A percentile compares a stretch with the other conserved stretches of the same genome.
phyloP scores from a whole-genome alignment of 2,888 invertebrate species.

The Glaucopsyche alexis region DNA sequence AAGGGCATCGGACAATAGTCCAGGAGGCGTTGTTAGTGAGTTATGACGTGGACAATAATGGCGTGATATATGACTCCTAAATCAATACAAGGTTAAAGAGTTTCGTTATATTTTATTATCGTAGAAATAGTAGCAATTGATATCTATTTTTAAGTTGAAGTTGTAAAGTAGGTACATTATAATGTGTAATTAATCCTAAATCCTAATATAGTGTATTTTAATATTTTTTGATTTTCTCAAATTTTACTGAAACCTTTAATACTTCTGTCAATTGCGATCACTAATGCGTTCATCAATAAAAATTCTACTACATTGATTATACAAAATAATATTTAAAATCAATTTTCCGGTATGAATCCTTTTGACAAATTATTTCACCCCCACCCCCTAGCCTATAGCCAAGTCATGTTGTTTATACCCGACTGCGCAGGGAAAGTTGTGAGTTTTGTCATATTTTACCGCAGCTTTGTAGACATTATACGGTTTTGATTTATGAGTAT shows the following conservation, averaged over 20 bases:
- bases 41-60: conserved; percentile 9
- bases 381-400: neutral
- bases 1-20: conserved; percentile 34
- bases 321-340: neutral
- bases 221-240: too few species aligned
- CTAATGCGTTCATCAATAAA: too few species aligned
- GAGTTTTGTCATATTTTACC: conserved; percentile 25
- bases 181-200: too few species aligned
- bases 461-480: conserved; percentile 19
- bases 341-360: neutral
- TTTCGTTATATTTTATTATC: neutral
- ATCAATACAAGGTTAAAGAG: neutral
- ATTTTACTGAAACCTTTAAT: too few species aligned
- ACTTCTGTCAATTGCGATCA: too few species aligned
- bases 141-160: neutral
- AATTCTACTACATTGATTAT: neutral
- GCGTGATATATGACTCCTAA: neutral
- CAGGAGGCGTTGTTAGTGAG: conserved; percentile 9
- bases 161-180: too few species aligned
- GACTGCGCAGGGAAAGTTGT: conserved; percentile 17
- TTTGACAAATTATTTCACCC: neutral
- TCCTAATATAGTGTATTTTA: too few species aligned
- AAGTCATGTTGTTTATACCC: neutral
- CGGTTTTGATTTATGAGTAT: conserved; percentile 8
- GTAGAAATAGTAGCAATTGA: neutral